Conservation (phyloP, 2,888 invertebrate species). For the Oligia fasciuncula region DNA sequence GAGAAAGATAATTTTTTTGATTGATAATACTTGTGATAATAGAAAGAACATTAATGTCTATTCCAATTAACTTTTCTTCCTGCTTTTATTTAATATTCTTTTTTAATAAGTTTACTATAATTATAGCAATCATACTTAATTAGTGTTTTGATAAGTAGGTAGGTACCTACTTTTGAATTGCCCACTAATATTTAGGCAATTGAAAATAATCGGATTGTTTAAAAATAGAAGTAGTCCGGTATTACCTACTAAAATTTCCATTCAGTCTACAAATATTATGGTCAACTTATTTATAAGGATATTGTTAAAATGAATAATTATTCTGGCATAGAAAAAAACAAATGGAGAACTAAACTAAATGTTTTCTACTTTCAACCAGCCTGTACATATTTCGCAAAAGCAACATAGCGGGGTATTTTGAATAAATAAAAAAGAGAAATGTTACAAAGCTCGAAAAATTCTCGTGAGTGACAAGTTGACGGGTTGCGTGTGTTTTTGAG, state of each 20-base stretch:
- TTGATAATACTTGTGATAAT: no score
- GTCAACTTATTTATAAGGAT: neutral
- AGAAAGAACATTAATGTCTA: neutral
- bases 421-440: slow-evolving; percentile 42
- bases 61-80: neutral
- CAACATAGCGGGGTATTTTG: slow-evolving; percentile 14
- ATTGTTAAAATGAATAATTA: no score
- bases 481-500: slow-evolving; percentile 77
- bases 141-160: neutral
- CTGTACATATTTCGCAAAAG: neutral
- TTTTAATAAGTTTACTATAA: neutral
- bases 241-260: neutral
- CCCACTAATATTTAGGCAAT: neutral
- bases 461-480: slow-evolving; percentile 66
- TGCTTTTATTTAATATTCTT: neutral
- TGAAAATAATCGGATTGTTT: neutral
- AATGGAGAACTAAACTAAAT: neutral
- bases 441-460: slow-evolving; percentile 45
- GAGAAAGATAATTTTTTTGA: slow-evolving; percentile 2
- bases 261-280: no score
- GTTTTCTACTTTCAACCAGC: slow-evolving; percentile 1
- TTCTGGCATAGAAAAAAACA: neutral
- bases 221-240: neutral
- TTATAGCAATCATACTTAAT: neutral
- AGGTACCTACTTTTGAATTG: neutral